Conservation (phyloP, 2,888 invertebrate genomes). For the Abscondita cerata region DNA sequence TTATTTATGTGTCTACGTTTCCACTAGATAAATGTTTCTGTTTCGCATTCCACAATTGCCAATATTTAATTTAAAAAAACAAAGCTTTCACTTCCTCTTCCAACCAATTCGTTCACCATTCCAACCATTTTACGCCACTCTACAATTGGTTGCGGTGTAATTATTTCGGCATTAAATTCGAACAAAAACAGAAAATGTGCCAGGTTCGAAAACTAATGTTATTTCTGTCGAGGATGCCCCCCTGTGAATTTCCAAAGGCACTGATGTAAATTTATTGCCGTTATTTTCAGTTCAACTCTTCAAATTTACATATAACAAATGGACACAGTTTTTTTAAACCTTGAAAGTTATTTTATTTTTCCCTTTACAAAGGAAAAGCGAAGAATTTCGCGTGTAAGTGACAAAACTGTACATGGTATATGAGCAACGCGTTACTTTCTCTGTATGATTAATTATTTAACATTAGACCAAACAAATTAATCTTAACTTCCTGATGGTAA, state of each 20-base stretch:
- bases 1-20: conserved; percentile 24
- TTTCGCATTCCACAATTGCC: conserved; percentile 7
- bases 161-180: too few species aligned
- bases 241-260: conserved; percentile 49
- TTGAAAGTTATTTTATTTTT: conserved; percentile 5
- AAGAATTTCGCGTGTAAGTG: background rate
- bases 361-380: conserved; percentile 3
- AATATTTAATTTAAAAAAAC: too few species aligned
- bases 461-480: conserved; percentile 5
- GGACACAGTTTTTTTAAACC: conserved; percentile 28
- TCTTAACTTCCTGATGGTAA: conserved; percentile 2
- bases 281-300: conserved; percentile 47
- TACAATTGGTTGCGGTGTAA: too few species aligned
- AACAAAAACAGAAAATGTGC: background rate
- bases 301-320: conserved; percentile 52
- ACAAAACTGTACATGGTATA: background rate
- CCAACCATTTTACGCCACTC: too few species aligned
- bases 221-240: conserved; percentile 47
- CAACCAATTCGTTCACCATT: too few species aligned
- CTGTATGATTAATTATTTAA: conserved; percentile 6
- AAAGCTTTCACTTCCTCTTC: too few species aligned
- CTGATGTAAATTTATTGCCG: conserved; percentile 54
- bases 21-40: conserved; percentile 22
- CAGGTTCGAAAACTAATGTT: conserved; percentile 43
- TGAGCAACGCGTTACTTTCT: background rate